Base-by-base conservation (phyloP, 2,797 vertebrate genomes). In the Siniperca scherzeri region DNA sequence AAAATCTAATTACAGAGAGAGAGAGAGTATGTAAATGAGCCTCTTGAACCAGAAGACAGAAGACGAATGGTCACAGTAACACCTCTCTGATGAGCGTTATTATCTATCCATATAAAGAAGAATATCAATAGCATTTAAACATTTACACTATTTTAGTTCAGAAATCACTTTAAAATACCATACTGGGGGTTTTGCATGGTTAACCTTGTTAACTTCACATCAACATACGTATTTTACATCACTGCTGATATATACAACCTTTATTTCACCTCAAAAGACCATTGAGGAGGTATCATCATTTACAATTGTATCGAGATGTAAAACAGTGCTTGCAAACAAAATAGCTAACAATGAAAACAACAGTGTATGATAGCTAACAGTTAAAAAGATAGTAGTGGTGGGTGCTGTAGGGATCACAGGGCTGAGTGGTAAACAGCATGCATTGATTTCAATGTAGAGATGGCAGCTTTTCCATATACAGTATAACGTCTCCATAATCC, bases 1-100 rank as follows among this genome's bases (percentile, higher is more conserved):
- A 69, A 50, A 25, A 44, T 77, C 14, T 87, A 67, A 82, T 80
- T 74, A 76, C 10, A 80, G 3, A 59, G 14, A 59, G 33, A 55
- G 40, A 46, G 19, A 42, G 21, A 12, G 36, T 36, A 16, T 2
- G 42, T 52, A 53, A 70, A 66, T 19, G 79, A 82, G 69, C 61
- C 61, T 27, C 46, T 46, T 65, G 57, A 57, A 69, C 21, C 72
- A 6, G 50, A 56, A 48, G 65, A 70, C 78, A 4, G 62, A 50
- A 36, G 60, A 81, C 21, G 4, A 36, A 72, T 21, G 55, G 59
- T 71, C 78, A 42, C 14, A 59, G 30, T 7, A 12, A 67, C 69
- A 1, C 69, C 62, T 78, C 69, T 27, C 11, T 4, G 14, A 1
- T 65, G 40, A 44, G 7, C 12, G 14, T 44, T 8, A 57, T 48